Base-by-base conservation (phyloP, 2,797 vertebrate genomes). In the Phrynocephalus vlangalii region DNA sequence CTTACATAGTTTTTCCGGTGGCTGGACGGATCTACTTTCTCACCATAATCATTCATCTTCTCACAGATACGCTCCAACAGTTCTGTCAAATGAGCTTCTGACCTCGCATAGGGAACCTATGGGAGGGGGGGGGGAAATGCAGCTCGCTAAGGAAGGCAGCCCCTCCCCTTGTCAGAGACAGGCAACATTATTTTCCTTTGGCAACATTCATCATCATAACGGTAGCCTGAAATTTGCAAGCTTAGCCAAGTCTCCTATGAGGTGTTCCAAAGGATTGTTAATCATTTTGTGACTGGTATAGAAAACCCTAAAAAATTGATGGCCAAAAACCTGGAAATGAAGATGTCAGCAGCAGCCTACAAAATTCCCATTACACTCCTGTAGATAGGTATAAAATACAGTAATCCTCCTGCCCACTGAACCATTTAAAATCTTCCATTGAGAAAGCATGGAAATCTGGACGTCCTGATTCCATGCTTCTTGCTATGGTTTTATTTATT, bases 21-120 rank as follows among this genome's bases (percentile, higher is more conserved):
- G 0, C 97, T 98, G n/a, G 94, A 81, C 0, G 97, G 93, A 72
- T 99, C 98, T 6, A 90, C 91, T 28, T 80, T 96, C 91, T 99
- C 98, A 0, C 98, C 98, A 0, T 99, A 99, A n/a, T 99, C 98
- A 78, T 96, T 97, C 99, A 99, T 99, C 91, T 97, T 97, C 91
- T 99, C 98, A 66, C 99, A 99, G 18, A 99, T 96, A 0, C 89
- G 95, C 92, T 99, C 99, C 95, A 99, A 97, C 90, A 99, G 92
- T 89, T 99, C 99, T 0, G 99, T 97, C 85, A 99, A 98, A 93
- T 99, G 98, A 8, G 98, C 97, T 92, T 99, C 99, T 0, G 99
- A 99, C 5, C 98, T 97, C 0, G 98, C 98, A 1, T 98, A 97
- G 44, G 99, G 98, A 88, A 99, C 96, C 99, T 99, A 93, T 2